These are phyloP conservation scores for Xestia ashworthii DNA, from an alignment of 2,888 invertebrate genomes.

Conservation along the genomic window DNA sequence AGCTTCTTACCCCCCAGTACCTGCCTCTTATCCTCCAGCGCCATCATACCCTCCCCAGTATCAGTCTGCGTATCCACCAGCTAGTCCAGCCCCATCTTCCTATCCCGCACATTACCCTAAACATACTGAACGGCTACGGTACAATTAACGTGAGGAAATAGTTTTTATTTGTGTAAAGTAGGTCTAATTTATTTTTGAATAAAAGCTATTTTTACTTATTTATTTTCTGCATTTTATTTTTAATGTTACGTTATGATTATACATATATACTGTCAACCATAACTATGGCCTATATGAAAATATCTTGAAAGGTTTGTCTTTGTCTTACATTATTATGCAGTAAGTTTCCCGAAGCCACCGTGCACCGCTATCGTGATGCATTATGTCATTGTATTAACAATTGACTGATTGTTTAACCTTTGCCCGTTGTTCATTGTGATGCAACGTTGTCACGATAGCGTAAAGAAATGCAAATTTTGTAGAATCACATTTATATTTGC, in stretches of 20 bases:
- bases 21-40: slow-evolving; percentile 50
- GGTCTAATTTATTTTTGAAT: slow-evolving; percentile 7
- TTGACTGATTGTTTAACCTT: slow-evolving; percentile 13
- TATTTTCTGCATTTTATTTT: slow-evolving; percentile 11
- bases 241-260: neutral
- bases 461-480: slow-evolving; percentile 2
- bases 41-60: slow-evolving; percentile 44
- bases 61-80: slow-evolving; percentile 31
- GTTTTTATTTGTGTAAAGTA: neutral
- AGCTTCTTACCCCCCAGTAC: slow-evolving; percentile 36
- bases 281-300: neutral
- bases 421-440: slow-evolving; percentile 13
- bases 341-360: neutral
- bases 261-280: neutral
- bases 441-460: neutral
- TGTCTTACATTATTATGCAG: slow-evolving; percentile 11
- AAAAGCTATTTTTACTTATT: slow-evolving; percentile 15
- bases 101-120: slow-evolving; percentile 40
- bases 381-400: slow-evolving; percentile 1
- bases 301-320: neutral
- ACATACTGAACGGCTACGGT: slow-evolving; percentile 39
- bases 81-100: slow-evolving; percentile 5
- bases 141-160: slow-evolving; percentile 9
- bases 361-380: neutral
- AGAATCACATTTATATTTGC: neutral